Evolutionary conservation across 2,113 vertebrate species (phyloP).

Genomic region (Pristiophorus japonicus): DNA sequence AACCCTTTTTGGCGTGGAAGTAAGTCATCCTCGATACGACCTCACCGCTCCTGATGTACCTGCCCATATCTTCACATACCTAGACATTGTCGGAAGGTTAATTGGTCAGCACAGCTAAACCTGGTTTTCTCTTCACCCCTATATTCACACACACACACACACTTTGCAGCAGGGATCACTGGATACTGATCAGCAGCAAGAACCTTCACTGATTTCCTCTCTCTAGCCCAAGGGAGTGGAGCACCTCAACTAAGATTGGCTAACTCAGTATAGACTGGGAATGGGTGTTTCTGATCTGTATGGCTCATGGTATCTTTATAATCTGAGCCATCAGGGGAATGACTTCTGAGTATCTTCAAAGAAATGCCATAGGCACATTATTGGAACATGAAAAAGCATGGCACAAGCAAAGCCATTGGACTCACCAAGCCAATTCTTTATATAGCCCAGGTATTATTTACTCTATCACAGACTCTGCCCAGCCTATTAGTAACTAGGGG

Average conservation of each 20-base stretch:
- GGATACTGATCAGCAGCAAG: neutral
- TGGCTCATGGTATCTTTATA: neutral
- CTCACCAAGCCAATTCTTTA: neutral
- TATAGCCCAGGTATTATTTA: neutral
- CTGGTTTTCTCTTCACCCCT: neutral
- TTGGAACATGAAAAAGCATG: neutral
- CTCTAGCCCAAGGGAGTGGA: neutral
- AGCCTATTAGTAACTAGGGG: neutral
- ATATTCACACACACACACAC: neutral
- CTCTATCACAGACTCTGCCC: neutral
- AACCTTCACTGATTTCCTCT: neutral
- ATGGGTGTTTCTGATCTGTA: neutral
- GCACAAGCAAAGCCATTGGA: neutral
- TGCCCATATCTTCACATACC: neutral
- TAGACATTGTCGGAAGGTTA: neutral
- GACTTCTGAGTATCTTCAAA: neutral
- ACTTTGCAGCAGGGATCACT: neutral
- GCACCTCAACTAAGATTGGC: neutral
- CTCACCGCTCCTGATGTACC: no score
- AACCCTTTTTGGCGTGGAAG: no score
- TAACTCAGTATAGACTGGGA: neutral
- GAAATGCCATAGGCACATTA: neutral
- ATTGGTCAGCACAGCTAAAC: neutral
- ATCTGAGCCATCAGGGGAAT: neutral
- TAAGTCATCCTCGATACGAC: no score